Percentiles rank a stretch among this genome's conserved stretches.
These are phyloP conservation scores for Gracilinanus agilis DNA, from an alignment of 2,113 vertebrate species.

Conservation along the genomic window DNA sequence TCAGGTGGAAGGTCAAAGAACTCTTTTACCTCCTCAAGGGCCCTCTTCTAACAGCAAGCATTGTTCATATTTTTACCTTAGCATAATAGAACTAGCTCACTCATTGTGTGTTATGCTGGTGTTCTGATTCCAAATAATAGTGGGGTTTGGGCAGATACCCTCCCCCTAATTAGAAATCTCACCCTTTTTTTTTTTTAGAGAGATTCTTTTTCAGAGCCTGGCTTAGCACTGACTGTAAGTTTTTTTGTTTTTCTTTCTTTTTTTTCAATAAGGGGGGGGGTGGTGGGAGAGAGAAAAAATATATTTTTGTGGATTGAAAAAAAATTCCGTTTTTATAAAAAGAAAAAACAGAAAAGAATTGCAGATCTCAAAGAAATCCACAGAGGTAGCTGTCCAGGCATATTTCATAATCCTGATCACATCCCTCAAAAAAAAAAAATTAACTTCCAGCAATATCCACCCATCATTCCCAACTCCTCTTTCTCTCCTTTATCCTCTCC, in stretches of 20 bases:
- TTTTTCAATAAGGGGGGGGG: background rate
- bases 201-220: background rate
- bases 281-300: background rate
- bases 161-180: constrained; percentile 15
- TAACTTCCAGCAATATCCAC: background rate
- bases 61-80: constrained; percentile 15
- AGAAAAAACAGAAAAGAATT: background rate
- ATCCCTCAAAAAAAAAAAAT: background rate
- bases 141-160: background rate
- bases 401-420: background rate
- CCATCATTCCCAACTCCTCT: background rate
- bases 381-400: background rate
- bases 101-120: background rate
- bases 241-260: background rate
- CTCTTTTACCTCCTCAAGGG: constrained; percentile 30
- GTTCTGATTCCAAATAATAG: background rate
- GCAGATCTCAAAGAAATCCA: background rate
- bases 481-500: background rate
- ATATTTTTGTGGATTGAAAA: background rate
- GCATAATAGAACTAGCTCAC: background rate
- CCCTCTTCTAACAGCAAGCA: background rate
- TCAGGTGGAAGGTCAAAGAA: background rate
- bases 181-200: background rate
- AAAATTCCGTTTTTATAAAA: background rate
- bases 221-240: background rate